phyloP scores from a whole-genome alignment of 92 coral and sea anemone genomes.

The Phymanthus crucifer region DNA sequence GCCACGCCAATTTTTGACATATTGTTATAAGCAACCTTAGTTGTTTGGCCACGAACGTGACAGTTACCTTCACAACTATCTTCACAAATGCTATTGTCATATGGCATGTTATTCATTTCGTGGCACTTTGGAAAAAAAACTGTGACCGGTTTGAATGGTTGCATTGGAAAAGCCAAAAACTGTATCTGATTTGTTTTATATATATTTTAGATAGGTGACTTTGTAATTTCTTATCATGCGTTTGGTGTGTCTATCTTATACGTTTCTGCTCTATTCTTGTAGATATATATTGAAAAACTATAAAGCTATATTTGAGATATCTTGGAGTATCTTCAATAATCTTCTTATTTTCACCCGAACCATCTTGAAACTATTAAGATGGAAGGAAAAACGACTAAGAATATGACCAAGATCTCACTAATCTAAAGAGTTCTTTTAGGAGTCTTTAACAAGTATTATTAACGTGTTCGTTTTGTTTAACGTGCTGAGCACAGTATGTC shows the following conservation, averaged over 20 bases:
- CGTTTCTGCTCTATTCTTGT: background rate
- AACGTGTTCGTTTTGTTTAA: background rate
- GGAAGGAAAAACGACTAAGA: no score
- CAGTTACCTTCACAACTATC: conserved; percentile 8
- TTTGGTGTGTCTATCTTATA: background rate
- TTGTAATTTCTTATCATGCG: background rate
- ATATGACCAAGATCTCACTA: background rate
- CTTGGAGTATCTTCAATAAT: no score
- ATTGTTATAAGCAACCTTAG: conserved; percentile 29
- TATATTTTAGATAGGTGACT: background rate
- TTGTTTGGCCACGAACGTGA: conserved; percentile 47
- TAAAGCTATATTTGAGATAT: background rate
- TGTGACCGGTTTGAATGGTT: background rate
- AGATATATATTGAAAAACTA: background rate
- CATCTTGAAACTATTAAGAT: no score
- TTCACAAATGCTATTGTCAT: conserved; percentile 25
- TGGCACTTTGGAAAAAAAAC: conserved; percentile 17
- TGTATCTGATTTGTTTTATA: background rate
- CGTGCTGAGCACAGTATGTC: conserved; percentile 41
- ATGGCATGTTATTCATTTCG: conserved; percentile 23
- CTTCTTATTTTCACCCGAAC: no score
- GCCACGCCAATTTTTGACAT: conserved; percentile 47
- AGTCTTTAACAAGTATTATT: background rate
- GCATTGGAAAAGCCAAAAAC: background rate
- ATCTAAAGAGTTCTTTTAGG: background rate